These are phyloP conservation scores for Aplidium turbinatum DNA, from an alignment of 23 tunicate genomes.

Conservation along the genomic window DNA sequence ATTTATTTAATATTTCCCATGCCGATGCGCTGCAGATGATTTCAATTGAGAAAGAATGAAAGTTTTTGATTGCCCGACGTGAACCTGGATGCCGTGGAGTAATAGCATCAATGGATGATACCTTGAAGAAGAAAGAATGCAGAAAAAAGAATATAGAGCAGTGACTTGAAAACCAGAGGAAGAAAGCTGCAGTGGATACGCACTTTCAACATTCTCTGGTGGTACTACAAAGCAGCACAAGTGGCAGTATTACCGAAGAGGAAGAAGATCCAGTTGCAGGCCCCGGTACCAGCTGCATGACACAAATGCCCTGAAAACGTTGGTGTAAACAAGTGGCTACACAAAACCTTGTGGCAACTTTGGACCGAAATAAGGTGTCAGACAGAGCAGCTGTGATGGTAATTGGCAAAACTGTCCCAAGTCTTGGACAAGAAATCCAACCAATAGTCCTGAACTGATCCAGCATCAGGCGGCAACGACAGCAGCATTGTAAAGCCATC, in stretches of 20 bases:
- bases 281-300: slow-evolving; percentile 14
- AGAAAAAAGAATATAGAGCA: too few relatives aligned
- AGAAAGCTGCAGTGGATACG: too few relatives aligned
- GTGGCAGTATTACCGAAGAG: slow-evolving; percentile 9
- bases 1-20: too few relatives aligned
- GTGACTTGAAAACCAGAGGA: too few relatives aligned
- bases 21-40: too few relatives aligned
- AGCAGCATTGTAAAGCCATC: slow-evolving; percentile 10
- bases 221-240: slow-evolving; percentile 14
- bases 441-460: slow-evolving; percentile 23
- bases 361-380: slow-evolving; percentile 26
- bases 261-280: slow-evolving; percentile 5
- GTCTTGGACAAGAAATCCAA: slow-evolving; percentile 31
- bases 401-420: slow-evolving; percentile 26
- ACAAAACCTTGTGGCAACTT: slow-evolving; percentile 20
- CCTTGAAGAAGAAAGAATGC: too few relatives aligned
- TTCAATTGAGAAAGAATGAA: too few relatives aligned
- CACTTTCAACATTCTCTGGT: slow-evolving; percentile 19
- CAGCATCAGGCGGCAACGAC: slow-evolving; percentile 21
- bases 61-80: too few relatives aligned
- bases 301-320: slow-evolving; percentile 18
- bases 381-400: slow-evolving; percentile 33
- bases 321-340: slow-evolving; percentile 24
- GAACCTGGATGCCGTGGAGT: too few relatives aligned
- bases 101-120: too few relatives aligned